A percentile compares a stretch with the other conserved stretches of the same genome.
Conservation (phyloP, 2,797 vertebrate species). For the Lepilemur septentrionalis region DNA sequence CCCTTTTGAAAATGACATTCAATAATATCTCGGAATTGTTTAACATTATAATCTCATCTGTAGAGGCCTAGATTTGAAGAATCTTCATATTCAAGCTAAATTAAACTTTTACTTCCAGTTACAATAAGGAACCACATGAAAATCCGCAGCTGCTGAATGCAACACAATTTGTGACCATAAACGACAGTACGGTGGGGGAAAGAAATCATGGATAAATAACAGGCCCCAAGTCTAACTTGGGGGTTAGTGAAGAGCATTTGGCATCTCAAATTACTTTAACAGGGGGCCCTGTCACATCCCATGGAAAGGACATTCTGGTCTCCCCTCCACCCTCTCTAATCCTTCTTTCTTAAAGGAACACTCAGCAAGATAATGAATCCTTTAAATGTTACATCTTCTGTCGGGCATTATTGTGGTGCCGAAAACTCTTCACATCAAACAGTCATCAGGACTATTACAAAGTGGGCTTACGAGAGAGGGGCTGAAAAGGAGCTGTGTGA, state of each 20-base stretch:
- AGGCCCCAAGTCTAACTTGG: neutral
- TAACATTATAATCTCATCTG: neutral
- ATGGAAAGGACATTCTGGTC: conserved; percentile 74
- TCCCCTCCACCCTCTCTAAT: conserved; percentile 87
- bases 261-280: conserved; percentile 66
- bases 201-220: neutral
- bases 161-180: neutral
- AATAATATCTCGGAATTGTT: neutral
- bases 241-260: neutral
- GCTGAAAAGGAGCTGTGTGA: conserved; percentile 92
- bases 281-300: conserved; percentile 52
- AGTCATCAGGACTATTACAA: conserved; percentile 94
- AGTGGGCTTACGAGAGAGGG: conserved; percentile 92
- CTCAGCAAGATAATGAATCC: conserved; percentile 95
- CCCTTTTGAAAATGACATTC: neutral
- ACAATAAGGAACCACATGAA: neutral
- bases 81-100: neutral
- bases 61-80: neutral
- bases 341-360: conserved; percentile 92
- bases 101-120: neutral
- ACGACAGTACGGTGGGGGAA: neutral
- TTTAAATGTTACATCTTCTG: conserved; percentile 97
- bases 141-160: neutral
- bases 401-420: conserved; percentile 92
- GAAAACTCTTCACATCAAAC: conserved; percentile 97